Base-by-base conservation (phyloP, 2,797 vertebrate genomes). In the Schizopygopsis malacanthus region DNA sequence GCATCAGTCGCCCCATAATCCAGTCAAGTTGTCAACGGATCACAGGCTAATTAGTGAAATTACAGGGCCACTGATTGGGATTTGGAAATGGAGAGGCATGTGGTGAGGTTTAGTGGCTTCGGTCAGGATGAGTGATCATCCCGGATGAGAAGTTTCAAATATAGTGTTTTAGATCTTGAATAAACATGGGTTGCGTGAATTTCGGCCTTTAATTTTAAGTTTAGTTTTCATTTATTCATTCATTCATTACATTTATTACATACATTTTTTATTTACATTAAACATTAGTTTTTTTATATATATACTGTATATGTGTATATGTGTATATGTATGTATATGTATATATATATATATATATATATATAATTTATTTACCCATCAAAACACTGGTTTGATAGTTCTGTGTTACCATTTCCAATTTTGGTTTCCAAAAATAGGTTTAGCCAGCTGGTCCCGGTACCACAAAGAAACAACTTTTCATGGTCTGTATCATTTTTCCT, bases 11-110 rank as follows among this genome's bases (percentile, higher is more conserved):
- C 79, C 61, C 65, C 18, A 59, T 89, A 89, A 89, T 90, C 86
- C 89, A 87, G 89, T 87, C 87, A 79, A 85, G 70, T 86, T 83
- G 84, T 89, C 86, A 85, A 82, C 87, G 89, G 81, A 88, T 88
- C 87, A 82, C 75, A 22, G 67, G 82, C 71, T 82, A 88, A 85
- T 90, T 88, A 88, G 86, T 4, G 37, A 78, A 87, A 89, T 89
- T 90, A 88, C 87, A 89, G 73, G 82, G 73, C 43, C 47, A 37
- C 83, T 80, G 87, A 90, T 86, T 86, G 82, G 82, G 88, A 82
- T 85, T 70, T 67, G 10, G 79, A 75, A 85, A 70, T 16, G 6
- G 70, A 70, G 61, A 85, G 81, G 67, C 63, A 45, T 33, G 28
- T 63, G n/a, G 79, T 20, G 69, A 67, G 25, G 52, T 86, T 81